phyloP scores from a whole-genome alignment of 2,113 vertebrate species.

The Cyanoderma ruficeps region DNA sequence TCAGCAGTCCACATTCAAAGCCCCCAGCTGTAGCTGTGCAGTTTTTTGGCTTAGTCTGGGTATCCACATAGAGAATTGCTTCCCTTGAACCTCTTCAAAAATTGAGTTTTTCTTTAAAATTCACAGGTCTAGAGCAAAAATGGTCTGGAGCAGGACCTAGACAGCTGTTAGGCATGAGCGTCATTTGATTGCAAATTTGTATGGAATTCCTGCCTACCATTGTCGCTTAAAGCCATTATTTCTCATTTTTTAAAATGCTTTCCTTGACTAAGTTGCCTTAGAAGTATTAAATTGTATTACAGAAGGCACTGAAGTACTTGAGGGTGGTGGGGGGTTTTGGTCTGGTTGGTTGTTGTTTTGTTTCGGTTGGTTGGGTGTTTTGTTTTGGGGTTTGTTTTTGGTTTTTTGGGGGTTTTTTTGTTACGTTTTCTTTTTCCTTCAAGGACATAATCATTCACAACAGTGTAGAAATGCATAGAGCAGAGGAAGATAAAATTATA shows the following conservation, averaged over 20 bases:
- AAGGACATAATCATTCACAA: neutral
- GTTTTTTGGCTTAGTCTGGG: neutral
- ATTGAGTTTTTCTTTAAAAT: neutral
- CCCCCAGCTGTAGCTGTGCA: neutral
- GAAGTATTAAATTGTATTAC: neutral
- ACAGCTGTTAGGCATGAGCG: neutral
- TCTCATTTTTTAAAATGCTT: neutral
- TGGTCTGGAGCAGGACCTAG: neutral
- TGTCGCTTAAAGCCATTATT: neutral
- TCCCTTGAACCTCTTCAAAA: neutral
- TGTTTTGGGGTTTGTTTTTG: neutral
- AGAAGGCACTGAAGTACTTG: neutral
- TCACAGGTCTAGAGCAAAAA: neutral
- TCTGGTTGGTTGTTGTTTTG: neutral
- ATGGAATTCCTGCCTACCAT: neutral
- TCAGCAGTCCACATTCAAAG: neutral
- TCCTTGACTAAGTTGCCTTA: neutral
- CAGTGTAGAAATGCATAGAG: neutral
- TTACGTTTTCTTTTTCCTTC: neutral
- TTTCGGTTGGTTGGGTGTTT: neutral
- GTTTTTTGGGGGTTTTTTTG: too few species aligned
- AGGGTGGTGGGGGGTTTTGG: neutral
- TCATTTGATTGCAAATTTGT: neutral
- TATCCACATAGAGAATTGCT: neutral
- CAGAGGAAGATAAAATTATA: neutral